phyloP scores from a whole-genome alignment of 2,888 invertebrate genomes.

The Netelia melanura region DNA sequence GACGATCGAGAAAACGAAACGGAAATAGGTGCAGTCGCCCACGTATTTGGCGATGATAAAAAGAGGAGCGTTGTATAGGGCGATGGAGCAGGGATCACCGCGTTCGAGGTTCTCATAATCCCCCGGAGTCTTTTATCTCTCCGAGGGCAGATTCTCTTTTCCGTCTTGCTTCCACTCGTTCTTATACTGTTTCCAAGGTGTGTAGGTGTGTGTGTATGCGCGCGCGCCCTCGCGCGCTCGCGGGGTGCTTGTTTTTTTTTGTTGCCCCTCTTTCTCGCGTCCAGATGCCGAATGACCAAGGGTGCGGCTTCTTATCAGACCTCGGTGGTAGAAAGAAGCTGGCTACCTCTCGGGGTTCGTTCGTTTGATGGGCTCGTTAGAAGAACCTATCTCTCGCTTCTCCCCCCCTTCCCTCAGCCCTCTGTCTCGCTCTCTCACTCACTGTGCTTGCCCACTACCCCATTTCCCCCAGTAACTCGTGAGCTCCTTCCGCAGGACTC shows the following conservation, averaged over 20 bases:
- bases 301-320: conserved; percentile 50
- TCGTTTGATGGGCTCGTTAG: conserved; percentile 59
- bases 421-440: background rate
- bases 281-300: conserved; percentile 44
- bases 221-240: no score
- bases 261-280: conserved; percentile 6
- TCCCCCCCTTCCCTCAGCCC: background rate
- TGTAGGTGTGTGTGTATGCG: background rate
- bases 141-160: conserved; percentile 34
- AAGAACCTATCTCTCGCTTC: conserved; percentile 48
- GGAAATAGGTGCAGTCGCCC: no score
- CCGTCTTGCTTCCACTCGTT: conserved; percentile 10
- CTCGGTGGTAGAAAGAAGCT: conserved; percentile 50
- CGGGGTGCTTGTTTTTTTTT: conserved; percentile 24
- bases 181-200: background rate
- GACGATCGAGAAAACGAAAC: background rate
- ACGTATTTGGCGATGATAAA: background rate
- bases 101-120: conserved; percentile 51
- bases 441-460: no score
- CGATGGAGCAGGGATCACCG: conserved; percentile 29
- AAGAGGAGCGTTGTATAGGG: background rate
- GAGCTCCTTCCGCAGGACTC: background rate
- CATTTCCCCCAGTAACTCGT: no score
- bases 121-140: conserved; percentile 55
- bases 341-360: conserved; percentile 36